These are phyloP conservation scores for Limnephilus marmoratus DNA, from an alignment of 2,888 invertebrate species.

Conservation along the genomic window DNA sequence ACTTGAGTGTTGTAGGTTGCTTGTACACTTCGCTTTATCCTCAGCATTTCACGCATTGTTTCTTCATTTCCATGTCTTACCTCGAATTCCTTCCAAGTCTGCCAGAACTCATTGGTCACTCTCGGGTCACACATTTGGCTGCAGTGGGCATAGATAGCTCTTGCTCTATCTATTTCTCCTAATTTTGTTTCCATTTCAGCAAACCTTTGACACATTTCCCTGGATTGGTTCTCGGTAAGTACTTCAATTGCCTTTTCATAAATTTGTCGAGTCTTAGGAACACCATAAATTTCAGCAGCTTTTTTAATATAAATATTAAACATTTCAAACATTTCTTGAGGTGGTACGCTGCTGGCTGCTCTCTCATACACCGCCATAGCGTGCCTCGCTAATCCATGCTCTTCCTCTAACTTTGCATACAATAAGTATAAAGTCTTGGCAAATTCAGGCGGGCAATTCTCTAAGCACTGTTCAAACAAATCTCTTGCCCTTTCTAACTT, in stretches of 20 bases:
- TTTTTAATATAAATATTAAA: slow-evolving; percentile 99
- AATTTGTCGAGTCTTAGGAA: slow-evolving; percentile 97
- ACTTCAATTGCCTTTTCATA: slow-evolving; percentile 98
- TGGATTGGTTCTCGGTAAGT: slow-evolving; percentile 91
- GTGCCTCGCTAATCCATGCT: slow-evolving; percentile 97
- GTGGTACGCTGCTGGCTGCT: slow-evolving; percentile 93
- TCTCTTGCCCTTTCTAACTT: slow-evolving; percentile 98
- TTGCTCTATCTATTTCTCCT: slow-evolving; percentile 97
- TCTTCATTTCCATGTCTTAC: slow-evolving; percentile 99
- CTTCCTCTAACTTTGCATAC: slow-evolving; percentile 99
- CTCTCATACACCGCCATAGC: slow-evolving; percentile 99
- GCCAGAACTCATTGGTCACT: slow-evolving; percentile 97
- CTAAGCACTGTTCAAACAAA: slow-evolving; percentile 98
- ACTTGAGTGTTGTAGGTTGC: slow-evolving; percentile 98
- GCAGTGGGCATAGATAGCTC: slow-evolving; percentile 98
- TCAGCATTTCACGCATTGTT: slow-evolving; percentile 98
- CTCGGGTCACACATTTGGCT: slow-evolving; percentile 99
- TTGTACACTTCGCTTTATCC: slow-evolving; percentile 98
- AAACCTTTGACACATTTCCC: slow-evolving; percentile 97
- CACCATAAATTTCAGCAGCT: slow-evolving; percentile 98
- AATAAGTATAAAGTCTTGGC: slow-evolving; percentile 95
- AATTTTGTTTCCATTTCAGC: slow-evolving; percentile 98
- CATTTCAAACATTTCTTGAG: slow-evolving; percentile 97
- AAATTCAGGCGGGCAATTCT: slow-evolving; percentile 96
- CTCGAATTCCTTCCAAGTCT: slow-evolving; percentile 99